A percentile compares a stretch with the other conserved stretches of the same genome.
Conservation (phyloP, 2,888 invertebrate genomes). For the Elgonia sp. region DNA sequence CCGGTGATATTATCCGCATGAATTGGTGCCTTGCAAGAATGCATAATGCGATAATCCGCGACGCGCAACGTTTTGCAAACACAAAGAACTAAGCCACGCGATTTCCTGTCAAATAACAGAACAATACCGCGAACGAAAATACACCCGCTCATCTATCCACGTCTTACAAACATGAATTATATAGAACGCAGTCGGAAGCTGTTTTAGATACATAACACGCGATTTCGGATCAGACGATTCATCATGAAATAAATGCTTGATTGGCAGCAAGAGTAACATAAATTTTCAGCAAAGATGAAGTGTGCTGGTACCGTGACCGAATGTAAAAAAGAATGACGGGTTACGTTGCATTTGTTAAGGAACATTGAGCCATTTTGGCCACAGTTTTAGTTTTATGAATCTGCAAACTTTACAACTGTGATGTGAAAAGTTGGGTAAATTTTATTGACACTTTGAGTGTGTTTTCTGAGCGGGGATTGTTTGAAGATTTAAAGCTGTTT, state of each 20-base stretch:
- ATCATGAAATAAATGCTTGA: not conserved
- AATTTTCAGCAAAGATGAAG: not conserved
- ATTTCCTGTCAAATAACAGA: constrained; percentile 47
- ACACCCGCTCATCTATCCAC: constrained; percentile 40
- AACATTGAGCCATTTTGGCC: not conserved
- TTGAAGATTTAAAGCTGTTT: too few species aligned
- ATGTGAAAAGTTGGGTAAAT: not conserved
- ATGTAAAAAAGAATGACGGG: not conserved
- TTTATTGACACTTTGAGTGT: constrained; percentile 3
- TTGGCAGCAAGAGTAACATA: not conserved
- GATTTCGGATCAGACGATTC: not conserved
- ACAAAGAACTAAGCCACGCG: constrained; percentile 54
- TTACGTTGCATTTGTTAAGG: not conserved
- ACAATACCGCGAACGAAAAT: constrained; percentile 47
- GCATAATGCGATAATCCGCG: constrained; percentile 54
- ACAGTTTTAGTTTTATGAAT: constrained; percentile 1
- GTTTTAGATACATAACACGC: not conserved
- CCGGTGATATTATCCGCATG: constrained; percentile 25
- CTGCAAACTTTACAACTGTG: not conserved
- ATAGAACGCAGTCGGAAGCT: not conserved
- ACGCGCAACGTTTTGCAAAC: constrained; percentile 43
- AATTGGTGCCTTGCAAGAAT: constrained; percentile 47
- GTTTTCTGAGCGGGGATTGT: too few species aligned
- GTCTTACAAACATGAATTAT: constrained; percentile 46
- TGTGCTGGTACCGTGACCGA: not conserved